Conservation (phyloP, 2,113 vertebrate species). For the Onychostoma macrolepis region DNA sequence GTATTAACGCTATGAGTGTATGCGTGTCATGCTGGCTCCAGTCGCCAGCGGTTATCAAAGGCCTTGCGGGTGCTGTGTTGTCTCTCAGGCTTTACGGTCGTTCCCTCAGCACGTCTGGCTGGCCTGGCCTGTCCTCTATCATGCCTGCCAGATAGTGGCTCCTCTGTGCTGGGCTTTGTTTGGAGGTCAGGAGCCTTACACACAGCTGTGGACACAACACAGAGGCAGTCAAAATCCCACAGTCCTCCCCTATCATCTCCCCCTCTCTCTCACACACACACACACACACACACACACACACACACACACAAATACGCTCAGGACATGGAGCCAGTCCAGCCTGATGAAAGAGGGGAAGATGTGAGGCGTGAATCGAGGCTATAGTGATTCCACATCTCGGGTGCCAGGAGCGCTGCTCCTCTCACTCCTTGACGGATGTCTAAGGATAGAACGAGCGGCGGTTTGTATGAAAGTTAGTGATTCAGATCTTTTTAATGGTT, state of each 20-base stretch:
- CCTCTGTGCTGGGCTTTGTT: conserved; percentile 58
- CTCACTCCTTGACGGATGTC: conserved; percentile 47
- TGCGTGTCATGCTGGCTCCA: conserved; percentile 53
- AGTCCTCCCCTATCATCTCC: conserved; percentile 50
- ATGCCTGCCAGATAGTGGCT: conserved; percentile 60
- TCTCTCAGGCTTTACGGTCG: conserved; percentile 53
- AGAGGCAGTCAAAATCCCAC: conserved; percentile 55
- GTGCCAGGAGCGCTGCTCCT: conserved; percentile 47
- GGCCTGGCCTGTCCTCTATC: conserved; percentile 55
- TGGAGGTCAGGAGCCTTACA: conserved; percentile 59
- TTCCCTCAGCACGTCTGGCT: conserved; percentile 50
- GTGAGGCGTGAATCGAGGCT: conserved; percentile 54
- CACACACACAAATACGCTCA: conserved; percentile 43
- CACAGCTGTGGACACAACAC: conserved; percentile 61
- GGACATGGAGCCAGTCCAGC: conserved; percentile 52
- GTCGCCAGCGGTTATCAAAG: conserved; percentile 56
- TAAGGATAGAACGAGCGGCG: conserved; percentile 33
- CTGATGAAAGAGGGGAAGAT: conserved; percentile 50
- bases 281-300: conserved; percentile 43
- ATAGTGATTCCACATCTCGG: conserved; percentile 45
- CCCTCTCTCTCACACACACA: conserved; percentile 41
- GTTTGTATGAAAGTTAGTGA: conserved; percentile 17
- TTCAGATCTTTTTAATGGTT: conserved; percentile 41
- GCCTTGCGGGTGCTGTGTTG: conserved; percentile 60
- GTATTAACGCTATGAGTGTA: conserved; percentile 37